Conservation (phyloP, 2,888 invertebrate species). For the Melitaea athalia region DNA sequence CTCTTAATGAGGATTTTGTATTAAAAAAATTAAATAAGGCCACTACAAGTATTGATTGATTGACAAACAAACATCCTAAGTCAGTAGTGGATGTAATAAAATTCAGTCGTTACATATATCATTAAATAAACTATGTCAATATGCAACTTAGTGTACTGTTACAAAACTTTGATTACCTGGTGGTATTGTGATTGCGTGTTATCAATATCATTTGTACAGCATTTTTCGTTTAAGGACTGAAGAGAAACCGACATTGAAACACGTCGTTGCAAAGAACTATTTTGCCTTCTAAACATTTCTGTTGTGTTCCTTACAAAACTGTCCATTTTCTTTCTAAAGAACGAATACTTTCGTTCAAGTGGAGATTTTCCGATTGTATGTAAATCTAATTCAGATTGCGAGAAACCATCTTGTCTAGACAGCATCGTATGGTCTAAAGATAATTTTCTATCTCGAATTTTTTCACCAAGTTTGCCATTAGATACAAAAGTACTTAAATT, state of each 20-base stretch:
- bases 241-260: constrained; percentile 70
- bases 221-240: constrained; percentile 63
- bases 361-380: constrained; percentile 71
- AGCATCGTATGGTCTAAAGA: constrained; percentile 71
- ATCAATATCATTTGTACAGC: constrained; percentile 12
- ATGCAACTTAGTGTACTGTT: neutral
- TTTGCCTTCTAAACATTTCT: constrained; percentile 66
- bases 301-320: constrained; percentile 74
- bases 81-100: too few relatives aligned
- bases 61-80: too few relatives aligned
- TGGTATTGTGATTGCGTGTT: constrained; percentile 13
- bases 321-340: constrained; percentile 74
- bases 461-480: constrained; percentile 25
- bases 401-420: constrained; percentile 60
- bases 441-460: constrained; percentile 60
- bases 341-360: constrained; percentile 72
- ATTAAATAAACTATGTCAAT: too few relatives aligned
- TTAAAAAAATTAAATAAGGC: too few relatives aligned
- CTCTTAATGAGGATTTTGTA: too few relatives aligned
- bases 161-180: constrained; percentile 27
- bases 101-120: too few relatives aligned
- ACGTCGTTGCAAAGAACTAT: constrained; percentile 51
- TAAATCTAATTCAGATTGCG: constrained; percentile 73
- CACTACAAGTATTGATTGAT: too few relatives aligned
- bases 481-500: constrained; percentile 13